Evolutionary conservation across 2,113 vertebrate species (phyloP).

Genomic region (Marcusenius ussheri): DNA sequence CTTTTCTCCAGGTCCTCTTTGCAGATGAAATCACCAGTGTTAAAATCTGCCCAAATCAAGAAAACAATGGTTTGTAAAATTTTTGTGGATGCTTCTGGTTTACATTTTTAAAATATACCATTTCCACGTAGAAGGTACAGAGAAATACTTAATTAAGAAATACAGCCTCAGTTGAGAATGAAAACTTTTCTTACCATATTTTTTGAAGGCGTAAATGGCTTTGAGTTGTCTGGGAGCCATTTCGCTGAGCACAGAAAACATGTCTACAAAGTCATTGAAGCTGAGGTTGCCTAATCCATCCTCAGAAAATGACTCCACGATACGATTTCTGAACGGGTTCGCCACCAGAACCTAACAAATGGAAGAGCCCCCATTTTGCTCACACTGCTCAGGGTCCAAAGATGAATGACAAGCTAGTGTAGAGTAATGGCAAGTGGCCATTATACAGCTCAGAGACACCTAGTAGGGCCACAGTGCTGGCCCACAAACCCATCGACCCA

Average conservation of each 20-base stretch:
- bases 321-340: slow-evolving; percentile 87
- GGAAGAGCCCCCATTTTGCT: neutral
- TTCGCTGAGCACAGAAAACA: slow-evolving; percentile 97
- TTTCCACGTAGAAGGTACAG: neutral
- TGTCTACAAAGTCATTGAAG: slow-evolving; percentile 97
- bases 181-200: slow-evolving; percentile 68
- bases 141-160: neutral
- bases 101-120: neutral
- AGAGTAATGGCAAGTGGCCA: neutral
- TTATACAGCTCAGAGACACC: neutral
- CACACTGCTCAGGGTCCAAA: neutral
- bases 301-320: slow-evolving; percentile 87
- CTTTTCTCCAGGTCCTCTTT: slow-evolving; percentile 88
- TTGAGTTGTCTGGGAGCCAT: slow-evolving; percentile 92
- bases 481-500: neutral
- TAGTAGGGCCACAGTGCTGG: neutral
- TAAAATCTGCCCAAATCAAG: slow-evolving; percentile 73
- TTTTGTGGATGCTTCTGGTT: neutral
- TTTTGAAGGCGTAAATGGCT: slow-evolving; percentile 96
- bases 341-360: slow-evolving; percentile 60
- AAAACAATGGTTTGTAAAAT: neutral
- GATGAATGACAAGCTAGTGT: neutral
- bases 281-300: slow-evolving; percentile 88
- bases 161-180: neutral
- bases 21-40: slow-evolving; percentile 95